phyloP scores from a whole-genome alignment of 2,113 vertebrate species.

The Hemiscyllium ocellatum region DNA sequence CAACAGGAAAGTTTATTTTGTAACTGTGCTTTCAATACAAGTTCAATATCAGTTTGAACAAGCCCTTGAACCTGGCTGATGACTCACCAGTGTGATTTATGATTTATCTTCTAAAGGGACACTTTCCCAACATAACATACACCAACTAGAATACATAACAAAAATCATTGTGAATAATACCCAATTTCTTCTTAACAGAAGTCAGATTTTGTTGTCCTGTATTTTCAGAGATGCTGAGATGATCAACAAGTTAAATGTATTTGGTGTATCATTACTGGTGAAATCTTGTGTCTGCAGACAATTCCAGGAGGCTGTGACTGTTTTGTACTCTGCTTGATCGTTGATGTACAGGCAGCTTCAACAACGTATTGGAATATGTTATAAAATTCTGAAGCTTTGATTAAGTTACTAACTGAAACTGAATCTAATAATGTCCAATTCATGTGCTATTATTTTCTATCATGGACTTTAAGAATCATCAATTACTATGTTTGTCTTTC shows the following conservation, averaged over 20 bases:
- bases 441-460: not conserved
- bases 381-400: not conserved
- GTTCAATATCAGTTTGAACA: too few relatives aligned
- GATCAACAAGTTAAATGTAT: not conserved
- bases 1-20: too few relatives aligned
- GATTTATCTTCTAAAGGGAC: too few relatives aligned
- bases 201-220: too few relatives aligned
- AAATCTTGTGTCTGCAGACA: not conserved
- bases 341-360: not conserved
- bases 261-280: not conserved
- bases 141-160: too few relatives aligned
- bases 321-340: not conserved
- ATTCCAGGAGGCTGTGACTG: not conserved
- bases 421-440: not conserved
- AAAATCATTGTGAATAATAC: not conserved
- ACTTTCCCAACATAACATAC: too few relatives aligned
- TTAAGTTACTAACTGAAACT: not conserved
- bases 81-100: too few relatives aligned
- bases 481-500: slow-evolving; percentile 29
- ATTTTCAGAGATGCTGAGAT: not conserved
- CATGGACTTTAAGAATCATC: too few relatives aligned
- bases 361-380: not conserved
- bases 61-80: too few relatives aligned
- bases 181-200: not conserved
- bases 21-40: too few relatives aligned